Conservation (phyloP, 1,140 invertebrate genomes). For the Leptinotarsa texana region DNA sequence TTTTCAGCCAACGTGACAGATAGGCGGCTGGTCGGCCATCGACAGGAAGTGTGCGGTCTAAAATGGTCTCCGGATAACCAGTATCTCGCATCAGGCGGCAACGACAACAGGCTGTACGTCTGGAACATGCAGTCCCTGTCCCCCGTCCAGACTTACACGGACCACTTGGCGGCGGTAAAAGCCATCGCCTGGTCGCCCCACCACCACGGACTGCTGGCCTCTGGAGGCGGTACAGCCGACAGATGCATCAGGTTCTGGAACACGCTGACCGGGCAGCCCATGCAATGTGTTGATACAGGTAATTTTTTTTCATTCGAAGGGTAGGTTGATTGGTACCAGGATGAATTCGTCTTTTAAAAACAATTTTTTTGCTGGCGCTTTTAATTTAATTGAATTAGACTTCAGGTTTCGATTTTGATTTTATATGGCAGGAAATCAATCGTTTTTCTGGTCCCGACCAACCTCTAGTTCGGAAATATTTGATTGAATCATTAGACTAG, state of each 20-base stretch:
- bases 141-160: conserved; percentile 94
- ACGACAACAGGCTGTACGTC: conserved; percentile 97
- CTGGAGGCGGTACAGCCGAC: conserved; percentile 98
- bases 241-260: conserved; percentile 99
- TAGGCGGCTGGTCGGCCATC: conserved; percentile 83
- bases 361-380: no score
- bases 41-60: conserved; percentile 97
- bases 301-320: not conserved
- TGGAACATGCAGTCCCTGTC: conserved; percentile 92
- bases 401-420: no score
- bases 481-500: no score
- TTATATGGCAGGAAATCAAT: no score
- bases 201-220: conserved; percentile 96
- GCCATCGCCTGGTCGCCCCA: conserved; percentile 99
- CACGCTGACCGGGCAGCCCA: conserved; percentile 96
- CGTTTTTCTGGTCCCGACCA: no score
- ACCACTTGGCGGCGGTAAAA: conserved; percentile 97
- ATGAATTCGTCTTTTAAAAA: no score
- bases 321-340: no score
- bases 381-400: no score
- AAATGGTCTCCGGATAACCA: conserved; percentile 99
- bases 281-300: conserved; percentile 98
- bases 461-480: no score
- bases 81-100: conserved; percentile 96
- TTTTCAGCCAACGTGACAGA: conserved; percentile 68